A percentile compares a stretch with the other conserved stretches of the same genome.
Conservation (phyloP, 2,888 invertebrate genomes). For the Pantelozetes paolii region DNA sequence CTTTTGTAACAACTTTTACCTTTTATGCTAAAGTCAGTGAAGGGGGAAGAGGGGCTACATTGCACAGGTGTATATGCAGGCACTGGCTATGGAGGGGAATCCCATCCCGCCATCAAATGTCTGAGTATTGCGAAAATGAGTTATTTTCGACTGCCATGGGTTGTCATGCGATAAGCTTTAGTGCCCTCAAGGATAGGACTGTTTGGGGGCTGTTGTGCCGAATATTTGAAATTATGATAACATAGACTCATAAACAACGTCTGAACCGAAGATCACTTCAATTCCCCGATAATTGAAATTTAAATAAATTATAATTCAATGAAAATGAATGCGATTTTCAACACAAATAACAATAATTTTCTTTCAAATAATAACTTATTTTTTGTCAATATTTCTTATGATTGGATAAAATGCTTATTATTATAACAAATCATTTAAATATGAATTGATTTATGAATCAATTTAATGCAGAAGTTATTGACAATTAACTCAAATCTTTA, state of each 20-base stretch:
- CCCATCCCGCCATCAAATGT: constrained; percentile 27
- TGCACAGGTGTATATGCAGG: background rate
- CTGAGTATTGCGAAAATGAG: constrained; percentile 32
- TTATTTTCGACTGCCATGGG: constrained; percentile 25
- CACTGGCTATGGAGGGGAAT: constrained; percentile 18
- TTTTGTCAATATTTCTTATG: too few relatives aligned
- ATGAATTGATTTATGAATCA: too few relatives aligned
- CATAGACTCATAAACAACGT: background rate
- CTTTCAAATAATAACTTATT: too few relatives aligned
- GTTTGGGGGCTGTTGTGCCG: background rate
- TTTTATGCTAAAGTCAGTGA: constrained; percentile 24
- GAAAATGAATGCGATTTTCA: too few relatives aligned
- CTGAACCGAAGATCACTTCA: too few relatives aligned
- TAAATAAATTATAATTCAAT: too few relatives aligned
- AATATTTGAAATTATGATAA: background rate
- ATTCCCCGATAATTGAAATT: too few relatives aligned
- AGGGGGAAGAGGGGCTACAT: constrained; percentile 3
- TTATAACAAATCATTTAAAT: too few relatives aligned
- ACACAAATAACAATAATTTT: too few relatives aligned
- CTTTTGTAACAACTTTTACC: constrained; percentile 34
- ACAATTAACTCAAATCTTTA: too few relatives aligned
- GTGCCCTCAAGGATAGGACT: constrained; percentile 13
- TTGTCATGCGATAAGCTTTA: constrained; percentile 22
- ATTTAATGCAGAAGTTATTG: too few relatives aligned
- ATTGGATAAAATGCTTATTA: too few relatives aligned